These are phyloP conservation scores for Subacronicta megacephala DNA, from an alignment of 2,888 invertebrate species.

Conservation along the genomic window DNA sequence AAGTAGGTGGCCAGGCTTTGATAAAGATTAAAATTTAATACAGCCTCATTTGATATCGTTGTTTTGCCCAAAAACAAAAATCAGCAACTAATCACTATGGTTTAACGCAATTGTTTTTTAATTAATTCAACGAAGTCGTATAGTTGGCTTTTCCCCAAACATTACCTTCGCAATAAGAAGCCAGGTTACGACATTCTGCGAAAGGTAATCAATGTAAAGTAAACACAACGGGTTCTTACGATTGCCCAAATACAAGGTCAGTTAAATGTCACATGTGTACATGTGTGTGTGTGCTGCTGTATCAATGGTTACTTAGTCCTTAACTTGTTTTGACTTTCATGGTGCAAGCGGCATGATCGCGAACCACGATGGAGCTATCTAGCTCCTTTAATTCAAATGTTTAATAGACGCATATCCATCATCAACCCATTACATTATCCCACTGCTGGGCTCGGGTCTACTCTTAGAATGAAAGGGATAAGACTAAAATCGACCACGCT, in stretches of 20 bases:
- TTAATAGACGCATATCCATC: too few species aligned
- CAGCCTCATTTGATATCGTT: too few species aligned
- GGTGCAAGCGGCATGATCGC: too few species aligned
- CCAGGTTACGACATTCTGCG: constrained; percentile 24
- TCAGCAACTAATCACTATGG: not conserved
- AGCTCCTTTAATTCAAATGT: too few species aligned
- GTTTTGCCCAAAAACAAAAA: not conserved
- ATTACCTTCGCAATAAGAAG: constrained; percentile 10
- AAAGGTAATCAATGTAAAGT: constrained; percentile 34
- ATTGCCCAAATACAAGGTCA: constrained; percentile 50
- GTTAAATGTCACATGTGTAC: constrained; percentile 43
- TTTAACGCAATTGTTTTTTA: not conserved
- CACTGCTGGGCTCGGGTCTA: too few species aligned
- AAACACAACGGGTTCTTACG: constrained; percentile 42
- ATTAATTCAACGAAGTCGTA: not conserved
- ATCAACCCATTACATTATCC: too few species aligned
- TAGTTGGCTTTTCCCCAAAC: not conserved
- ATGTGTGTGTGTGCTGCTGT: not conserved
- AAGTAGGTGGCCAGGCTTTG: too few species aligned
- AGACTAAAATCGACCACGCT: too few species aligned
- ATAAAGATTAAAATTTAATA: too few species aligned
- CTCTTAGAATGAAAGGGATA: too few species aligned
- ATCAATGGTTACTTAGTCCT: constrained; percentile 15
- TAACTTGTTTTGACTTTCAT: too few species aligned
- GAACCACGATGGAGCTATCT: too few species aligned